Percentiles rank a stretch among this genome's conserved stretches.
phyloP scores from a whole-genome alignment of 2,888 invertebrate genomes.

The Aplocera efformata region DNA sequence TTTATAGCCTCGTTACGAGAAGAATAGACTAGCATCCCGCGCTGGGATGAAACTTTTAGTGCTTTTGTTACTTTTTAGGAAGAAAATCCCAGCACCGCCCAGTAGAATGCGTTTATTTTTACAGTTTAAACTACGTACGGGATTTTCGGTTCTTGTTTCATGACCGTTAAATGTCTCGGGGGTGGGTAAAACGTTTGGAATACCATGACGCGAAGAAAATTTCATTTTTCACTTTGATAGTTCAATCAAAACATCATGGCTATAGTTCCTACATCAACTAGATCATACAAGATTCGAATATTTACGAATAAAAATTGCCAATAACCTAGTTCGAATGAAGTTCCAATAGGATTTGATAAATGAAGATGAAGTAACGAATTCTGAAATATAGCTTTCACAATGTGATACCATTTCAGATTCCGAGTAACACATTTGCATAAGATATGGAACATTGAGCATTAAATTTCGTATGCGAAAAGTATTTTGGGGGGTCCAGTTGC shows the following conservation, averaged over 20 bases:
- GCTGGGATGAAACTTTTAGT: slow-evolving; percentile 22
- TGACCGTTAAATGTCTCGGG: slow-evolving; percentile 1
- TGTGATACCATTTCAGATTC: slow-evolving; percentile 19
- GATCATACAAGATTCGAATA: too few species aligned
- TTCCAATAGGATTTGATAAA: slow-evolving; percentile 18
- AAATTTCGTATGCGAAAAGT: slow-evolving; percentile 10
- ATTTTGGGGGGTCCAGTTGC: too few species aligned
- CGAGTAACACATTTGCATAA: slow-evolving; percentile 11
- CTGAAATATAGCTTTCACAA: slow-evolving; percentile 21
- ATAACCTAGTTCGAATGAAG: slow-evolving; percentile 11
- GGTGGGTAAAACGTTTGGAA: not conserved
- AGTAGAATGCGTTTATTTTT: slow-evolving; percentile 9
- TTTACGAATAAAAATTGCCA: slow-evolving; percentile 3
- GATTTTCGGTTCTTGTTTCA: slow-evolving; percentile 9
- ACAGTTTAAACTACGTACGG: slow-evolving; percentile 11
- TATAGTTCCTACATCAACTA: too few species aligned
- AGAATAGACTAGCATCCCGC: slow-evolving; percentile 40
- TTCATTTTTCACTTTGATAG: too few species aligned
- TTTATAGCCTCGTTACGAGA: slow-evolving; percentile 53
- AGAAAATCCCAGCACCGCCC: slow-evolving; percentile 11
- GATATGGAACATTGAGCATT: slow-evolving; percentile 15
- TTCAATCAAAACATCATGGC: too few species aligned
- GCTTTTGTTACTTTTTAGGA: slow-evolving; percentile 24
- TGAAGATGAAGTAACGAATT: slow-evolving; percentile 19
- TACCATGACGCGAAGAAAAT: too few species aligned